Percentiles rank a stretch among this genome's conserved stretches.
These are phyloP conservation scores for Columba janthina DNA, from an alignment of 2,113 vertebrate genomes.

Conservation along the genomic window DNA sequence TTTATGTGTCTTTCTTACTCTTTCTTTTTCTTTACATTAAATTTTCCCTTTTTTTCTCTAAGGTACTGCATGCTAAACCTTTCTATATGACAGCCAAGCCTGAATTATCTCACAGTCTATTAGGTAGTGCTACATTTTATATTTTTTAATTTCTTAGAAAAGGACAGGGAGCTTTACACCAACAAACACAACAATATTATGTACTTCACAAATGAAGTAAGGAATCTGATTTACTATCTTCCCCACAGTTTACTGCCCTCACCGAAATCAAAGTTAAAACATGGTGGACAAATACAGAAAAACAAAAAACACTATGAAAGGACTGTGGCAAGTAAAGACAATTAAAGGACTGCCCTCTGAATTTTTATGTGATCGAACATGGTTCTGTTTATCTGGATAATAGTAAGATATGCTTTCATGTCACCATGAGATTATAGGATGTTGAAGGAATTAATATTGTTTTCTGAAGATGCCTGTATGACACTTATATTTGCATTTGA, in stretches of 20 bases:
- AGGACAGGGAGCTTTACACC: conserved; percentile 15
- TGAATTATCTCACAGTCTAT: conserved; percentile 14
- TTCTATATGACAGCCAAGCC: not conserved
- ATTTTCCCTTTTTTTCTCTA: conserved; percentile 13
- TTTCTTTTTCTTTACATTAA: not conserved
- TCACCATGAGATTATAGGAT: not conserved
- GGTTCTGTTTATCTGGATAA: not conserved
- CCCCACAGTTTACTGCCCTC: not conserved
- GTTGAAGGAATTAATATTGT: not conserved
- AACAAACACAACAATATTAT: not conserved
- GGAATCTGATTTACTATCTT: not conserved
- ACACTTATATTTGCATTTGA: not conserved
- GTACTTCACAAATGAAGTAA: not conserved
- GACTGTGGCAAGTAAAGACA: not conserved
- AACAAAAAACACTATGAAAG: not conserved
- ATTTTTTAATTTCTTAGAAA: not conserved
- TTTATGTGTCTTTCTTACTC: not conserved
- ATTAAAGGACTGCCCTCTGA: not conserved
- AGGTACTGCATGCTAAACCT: not conserved
- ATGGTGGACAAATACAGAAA: not conserved
- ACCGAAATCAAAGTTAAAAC: not conserved
- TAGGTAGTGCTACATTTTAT: not conserved
- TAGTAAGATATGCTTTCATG: not conserved
- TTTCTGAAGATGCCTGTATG: not conserved
- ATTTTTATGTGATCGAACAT: not conserved